Percentiles rank a stretch among this genome's conserved stretches.
These are phyloP conservation scores for Ctena decussata DNA, from an alignment of 2,888 invertebrate species.

Conservation along the genomic window DNA sequence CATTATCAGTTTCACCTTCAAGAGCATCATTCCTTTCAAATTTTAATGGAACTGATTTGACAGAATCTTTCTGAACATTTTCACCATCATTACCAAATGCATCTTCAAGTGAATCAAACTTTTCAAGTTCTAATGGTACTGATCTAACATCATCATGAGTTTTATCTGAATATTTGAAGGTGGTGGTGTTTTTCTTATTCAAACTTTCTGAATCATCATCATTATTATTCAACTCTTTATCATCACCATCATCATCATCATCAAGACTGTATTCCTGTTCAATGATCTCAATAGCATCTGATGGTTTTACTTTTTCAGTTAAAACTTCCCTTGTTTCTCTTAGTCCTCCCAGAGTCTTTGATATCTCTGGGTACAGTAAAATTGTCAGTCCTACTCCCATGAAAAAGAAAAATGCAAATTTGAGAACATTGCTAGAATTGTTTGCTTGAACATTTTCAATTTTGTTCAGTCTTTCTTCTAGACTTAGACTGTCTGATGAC, in stretches of 20 bases:
- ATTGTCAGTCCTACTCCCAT: constrained; percentile 58
- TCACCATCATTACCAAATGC: not conserved
- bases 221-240: not conserved
- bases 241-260: not conserved
- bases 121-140: not conserved
- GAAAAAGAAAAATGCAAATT: constrained; percentile 59
- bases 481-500: not conserved
- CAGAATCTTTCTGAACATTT: not conserved
- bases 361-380: constrained; percentile 49
- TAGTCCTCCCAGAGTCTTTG: not conserved
- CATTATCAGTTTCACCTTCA: not conserved
- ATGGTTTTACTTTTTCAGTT: not conserved
- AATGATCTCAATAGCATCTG: not conserved
- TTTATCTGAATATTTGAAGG: not conserved
- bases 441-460: constrained; percentile 25
- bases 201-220: not conserved
- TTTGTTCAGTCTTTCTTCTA: constrained; percentile 34
- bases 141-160: not conserved
- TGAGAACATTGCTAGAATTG: constrained; percentile 48
- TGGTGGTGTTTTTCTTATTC: not conserved
- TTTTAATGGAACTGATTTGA: not conserved
- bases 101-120: not conserved
- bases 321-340: not conserved
- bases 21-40: not conserved
- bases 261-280: not conserved